Base-by-base conservation (phyloP, 2,888 invertebrate genomes). In the Amorpha juglandis region DNA sequence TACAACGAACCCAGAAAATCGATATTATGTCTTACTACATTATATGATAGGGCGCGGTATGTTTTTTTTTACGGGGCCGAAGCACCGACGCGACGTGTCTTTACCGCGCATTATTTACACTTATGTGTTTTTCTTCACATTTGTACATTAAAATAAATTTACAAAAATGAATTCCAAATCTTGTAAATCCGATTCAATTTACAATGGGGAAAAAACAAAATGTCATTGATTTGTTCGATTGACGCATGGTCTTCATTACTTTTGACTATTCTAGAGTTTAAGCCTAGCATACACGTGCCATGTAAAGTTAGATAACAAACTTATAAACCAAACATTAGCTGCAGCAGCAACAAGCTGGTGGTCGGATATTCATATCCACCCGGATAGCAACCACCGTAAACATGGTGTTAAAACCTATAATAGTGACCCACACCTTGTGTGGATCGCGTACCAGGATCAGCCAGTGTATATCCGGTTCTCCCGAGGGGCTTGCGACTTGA, bases 1-100 rank as follows among this genome's bases (percentile, higher is more conserved):
- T 50, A 50, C 33, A 16, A 4, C 1, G 14, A 12, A 16, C 35
- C 1, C 16, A 6, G 14, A 35, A 48, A 63, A 50, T 51, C 4
- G 11, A 9, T 12, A 38, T 11, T 33, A 35, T 12, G 3, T 35
- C 35, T 65, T 65, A 65, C 16, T 14, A 47, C 35, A 21, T 14
- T 35, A 11, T 35, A 19, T 33, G 19, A 47, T n/a, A 3, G 21
- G 48, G 48, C 35, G 64, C 19, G 14, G 55, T 47, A 19, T n/a
- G n/a, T 35, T 55, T 65, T 65, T 65, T 65, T 65, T 55, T 55
- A 48, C 58, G 51, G 53, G 64, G 64, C 52, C 62, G 58, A 51
- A n/a, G 62, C 52, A 63, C 33, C 47, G 53, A 42, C 35, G 35
- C 63, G 63, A 64, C 65, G 63, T 27, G 27, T 63, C 65, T 66